Evolutionary conservation across 2,797 vertebrate genomes (phyloP).

Genomic region (Heterohyrax brucei): DNA sequence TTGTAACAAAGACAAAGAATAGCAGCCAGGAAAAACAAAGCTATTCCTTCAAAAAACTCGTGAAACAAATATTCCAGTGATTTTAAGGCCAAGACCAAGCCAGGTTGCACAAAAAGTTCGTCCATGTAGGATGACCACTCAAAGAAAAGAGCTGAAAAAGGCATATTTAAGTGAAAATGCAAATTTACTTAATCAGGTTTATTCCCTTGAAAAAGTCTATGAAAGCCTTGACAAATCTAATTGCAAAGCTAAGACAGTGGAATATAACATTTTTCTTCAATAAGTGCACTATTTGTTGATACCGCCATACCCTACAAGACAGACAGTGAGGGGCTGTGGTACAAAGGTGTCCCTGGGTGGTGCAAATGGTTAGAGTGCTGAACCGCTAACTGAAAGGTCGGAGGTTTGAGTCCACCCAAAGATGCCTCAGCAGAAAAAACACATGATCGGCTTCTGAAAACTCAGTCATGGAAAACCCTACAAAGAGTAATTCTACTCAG

Average conservation of each 20-base stretch:
- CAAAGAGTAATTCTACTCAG: too few relatives aligned
- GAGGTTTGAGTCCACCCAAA: too few relatives aligned
- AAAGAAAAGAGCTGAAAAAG: not conserved
- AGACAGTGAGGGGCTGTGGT: not conserved
- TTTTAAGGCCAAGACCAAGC: not conserved
- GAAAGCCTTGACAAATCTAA: not conserved
- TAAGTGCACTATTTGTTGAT: not conserved
- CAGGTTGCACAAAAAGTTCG: not conserved
- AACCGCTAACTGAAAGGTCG: too few relatives aligned
- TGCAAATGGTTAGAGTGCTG: too few relatives aligned
- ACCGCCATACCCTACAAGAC: not conserved
- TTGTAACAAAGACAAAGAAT: not conserved
- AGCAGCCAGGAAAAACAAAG: not conserved
- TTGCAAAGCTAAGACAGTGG: not conserved
- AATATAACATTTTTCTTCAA: not conserved
- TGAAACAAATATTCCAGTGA: not conserved
- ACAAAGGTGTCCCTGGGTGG: too few relatives aligned
- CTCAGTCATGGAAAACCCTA: too few relatives aligned
- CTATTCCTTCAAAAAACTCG: not conserved
- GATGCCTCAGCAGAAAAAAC: too few relatives aligned
- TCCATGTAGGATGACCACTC: not conserved
- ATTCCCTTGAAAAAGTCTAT: not conserved
- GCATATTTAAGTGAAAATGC: not conserved
- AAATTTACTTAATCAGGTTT: not conserved
- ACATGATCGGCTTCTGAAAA: too few relatives aligned